Base-by-base conservation (phyloP, 2,888 invertebrate genomes). In the Neoscelio sp. region DNA sequence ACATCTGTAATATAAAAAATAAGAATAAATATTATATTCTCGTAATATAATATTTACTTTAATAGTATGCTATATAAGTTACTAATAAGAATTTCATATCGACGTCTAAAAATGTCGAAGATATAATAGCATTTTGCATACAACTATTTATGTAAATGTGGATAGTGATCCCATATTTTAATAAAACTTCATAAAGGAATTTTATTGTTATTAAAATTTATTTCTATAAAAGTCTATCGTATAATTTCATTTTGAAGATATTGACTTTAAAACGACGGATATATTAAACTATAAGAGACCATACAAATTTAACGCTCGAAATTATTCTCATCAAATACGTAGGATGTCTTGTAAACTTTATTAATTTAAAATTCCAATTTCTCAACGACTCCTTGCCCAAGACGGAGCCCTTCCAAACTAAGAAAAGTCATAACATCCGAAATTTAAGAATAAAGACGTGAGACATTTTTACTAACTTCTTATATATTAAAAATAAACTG, bases 291-390 rank as follows among this genome's bases (percentile, higher is more conserved):
- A 4, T 12, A 18, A 7, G 8, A 35, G 33, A 13, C 35, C 52
- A 20, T 52, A 52, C n/a, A 52, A 52, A 52, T 52, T 52, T 52
- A 52, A 35, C 20, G 52, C 20, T 52, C 8, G 20, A 52, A 30
- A 52, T 52, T 30, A 52, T 35, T 52, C 52, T 17, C 52, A 33
- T 52, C 52, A 28, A 20, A 52, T 52, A 12, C 52, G 12, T 20
- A 35, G 12, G 23, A 20, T 54, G 20, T 20, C 52, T 35, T 54
- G 35, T 35, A 54, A 54, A 54, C 52, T 54, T 54, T 54, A 54
- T 54, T 54, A 54, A 54, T 54, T 20, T 54, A 35, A 54, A 54
- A 54, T 54, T 54, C 35, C 35, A 54, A 6, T 17, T 50, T 50
- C 33, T 18, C 10, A 18, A 17, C 15, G 8, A 12, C 50, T 8